phyloP scores from a whole-genome alignment of 1,140 invertebrate species.

The Aphelenchoides avenae region DNA sequence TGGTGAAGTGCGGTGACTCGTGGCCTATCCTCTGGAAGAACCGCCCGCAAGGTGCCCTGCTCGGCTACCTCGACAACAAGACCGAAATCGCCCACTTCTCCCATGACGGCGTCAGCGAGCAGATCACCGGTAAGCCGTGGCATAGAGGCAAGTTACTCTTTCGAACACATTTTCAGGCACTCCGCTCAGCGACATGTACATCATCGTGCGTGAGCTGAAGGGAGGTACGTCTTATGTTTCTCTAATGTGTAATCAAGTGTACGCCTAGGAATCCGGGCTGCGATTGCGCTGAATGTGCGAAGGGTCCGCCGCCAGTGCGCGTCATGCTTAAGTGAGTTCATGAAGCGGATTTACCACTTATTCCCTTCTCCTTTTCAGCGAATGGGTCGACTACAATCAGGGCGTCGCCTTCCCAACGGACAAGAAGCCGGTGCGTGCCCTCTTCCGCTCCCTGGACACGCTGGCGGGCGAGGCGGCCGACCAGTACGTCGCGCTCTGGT shows the following conservation, averaged over 20 bases:
- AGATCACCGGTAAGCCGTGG: slow-evolving; percentile 26
- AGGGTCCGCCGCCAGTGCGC: slow-evolving; percentile 7
- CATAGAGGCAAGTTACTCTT: not conserved
- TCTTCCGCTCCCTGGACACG: slow-evolving; percentile 32
- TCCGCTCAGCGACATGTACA: slow-evolving; percentile 28
- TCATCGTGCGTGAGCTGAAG: slow-evolving; percentile 41
- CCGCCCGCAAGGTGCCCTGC: slow-evolving; percentile 26
- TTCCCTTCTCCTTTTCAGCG: slow-evolving; percentile 48
- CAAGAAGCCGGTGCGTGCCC: slow-evolving; percentile 29
- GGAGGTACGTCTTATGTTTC: slow-evolving; percentile 5
- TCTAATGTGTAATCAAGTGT: not conserved
- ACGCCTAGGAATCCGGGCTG: slow-evolving; percentile 24
- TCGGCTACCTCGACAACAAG: slow-evolving; percentile 50
- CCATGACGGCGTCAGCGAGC: slow-evolving; percentile 25
- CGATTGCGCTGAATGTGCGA: slow-evolving; percentile 35
- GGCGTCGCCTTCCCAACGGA: slow-evolving; percentile 40
- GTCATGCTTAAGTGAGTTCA: slow-evolving; percentile 19
- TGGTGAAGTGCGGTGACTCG: slow-evolving; percentile 47
- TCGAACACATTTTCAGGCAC: not conserved
- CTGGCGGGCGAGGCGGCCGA: slow-evolving; percentile 35
- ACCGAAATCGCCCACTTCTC: slow-evolving; percentile 45
- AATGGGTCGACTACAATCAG: slow-evolving; percentile 42
- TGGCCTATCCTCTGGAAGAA: slow-evolving; percentile 42
- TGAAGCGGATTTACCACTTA: too few species aligned
- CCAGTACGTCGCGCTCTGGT: slow-evolving; percentile 52